Percentiles rank a stretch among this genome's conserved stretches.
Conservation (phyloP, 2,113 vertebrate genomes). For the Chaenogobius annularis region DNA sequence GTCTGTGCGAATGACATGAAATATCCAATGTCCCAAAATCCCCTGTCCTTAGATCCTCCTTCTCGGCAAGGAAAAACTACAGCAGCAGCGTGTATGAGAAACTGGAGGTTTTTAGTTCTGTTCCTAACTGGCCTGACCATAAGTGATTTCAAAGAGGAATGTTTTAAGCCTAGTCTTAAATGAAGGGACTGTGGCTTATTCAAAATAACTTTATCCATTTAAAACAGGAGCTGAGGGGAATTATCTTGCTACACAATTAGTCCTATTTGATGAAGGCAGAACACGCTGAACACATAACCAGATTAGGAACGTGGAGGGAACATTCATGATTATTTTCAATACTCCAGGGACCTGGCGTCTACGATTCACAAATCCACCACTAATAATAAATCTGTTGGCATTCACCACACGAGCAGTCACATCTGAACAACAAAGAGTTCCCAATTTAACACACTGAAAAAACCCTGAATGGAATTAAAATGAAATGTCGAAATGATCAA, state of each 20-base stretch:
- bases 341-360: constrained; percentile 53
- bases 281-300: constrained; percentile 66
- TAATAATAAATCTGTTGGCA: constrained; percentile 56
- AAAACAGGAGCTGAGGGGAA: constrained; percentile 38
- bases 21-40: too few species aligned
- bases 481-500: not conserved
- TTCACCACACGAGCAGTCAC: constrained; percentile 30
- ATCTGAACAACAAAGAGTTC: constrained; percentile 18
- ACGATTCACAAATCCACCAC: constrained; percentile 22
- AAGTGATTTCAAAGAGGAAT: too few species aligned
- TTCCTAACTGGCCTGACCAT: too few species aligned
- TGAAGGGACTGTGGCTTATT: not conserved
- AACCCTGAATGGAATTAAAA: not conserved
- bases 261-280: constrained; percentile 58
- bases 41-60: too few species aligned
- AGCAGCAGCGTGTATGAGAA: too few species aligned
- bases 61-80: too few species aligned
- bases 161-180: too few species aligned
- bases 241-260: constrained; percentile 55
- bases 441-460: not conserved
- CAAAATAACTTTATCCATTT: constrained; percentile 13
- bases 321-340: constrained; percentile 64
- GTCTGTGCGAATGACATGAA: too few species aligned
- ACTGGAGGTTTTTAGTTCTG: too few species aligned
- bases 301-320: constrained; percentile 69